Base-by-base conservation (phyloP, 92 coral and sea anemone species). In the Palythoa heliodiscus region DNA sequence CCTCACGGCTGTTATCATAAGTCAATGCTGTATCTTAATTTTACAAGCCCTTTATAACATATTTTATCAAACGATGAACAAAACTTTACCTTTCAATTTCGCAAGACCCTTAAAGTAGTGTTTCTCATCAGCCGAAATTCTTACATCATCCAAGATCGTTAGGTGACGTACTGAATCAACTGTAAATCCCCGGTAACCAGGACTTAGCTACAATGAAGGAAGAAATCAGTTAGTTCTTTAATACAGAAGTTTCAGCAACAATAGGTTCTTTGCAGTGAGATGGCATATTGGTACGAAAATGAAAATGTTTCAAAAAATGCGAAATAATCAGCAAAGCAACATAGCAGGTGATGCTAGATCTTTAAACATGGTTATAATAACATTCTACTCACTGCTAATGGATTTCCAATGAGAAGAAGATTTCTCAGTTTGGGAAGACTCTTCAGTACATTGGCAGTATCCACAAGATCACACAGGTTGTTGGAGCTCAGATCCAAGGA, bases 401-500 rank as follows among this genome's bases (percentile, higher is more conserved):
- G 99, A 84, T 97, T 97, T 82, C 99, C 99, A 69, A 91, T 89
- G 39, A 97, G 92, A 23, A 97, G 91, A 52, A 97, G 93, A 86
- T 94, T 97, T 19, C 95, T 87, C 37, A 97, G 88, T 55, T 88
- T 91, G 12, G 97, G 99, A 68, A 97, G 90, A 10, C 86, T 76
- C 77, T 97, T 97, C 53, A 97, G 88, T 11, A 91, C 92, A 79
- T 88, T 89, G 48, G 94, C 93, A 71, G 99, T 93, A 82, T 73
- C 25, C 71, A 90, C 82, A 12, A 94, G 95, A 77, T 93, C 91
- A 71, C 90, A 75, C 22, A 97, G 92, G 84, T 97, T 95, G 88
- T 97, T 97, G 87, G 89, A 97, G 90, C 99, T 97, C 86, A 97
- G 75, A 79, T 97, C 99, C 70, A 97, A 86, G 13, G 99, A 97